Base-by-base conservation (phyloP, 92 coral and sea anemone species). In the Epizoanthus scotinus region DNA sequence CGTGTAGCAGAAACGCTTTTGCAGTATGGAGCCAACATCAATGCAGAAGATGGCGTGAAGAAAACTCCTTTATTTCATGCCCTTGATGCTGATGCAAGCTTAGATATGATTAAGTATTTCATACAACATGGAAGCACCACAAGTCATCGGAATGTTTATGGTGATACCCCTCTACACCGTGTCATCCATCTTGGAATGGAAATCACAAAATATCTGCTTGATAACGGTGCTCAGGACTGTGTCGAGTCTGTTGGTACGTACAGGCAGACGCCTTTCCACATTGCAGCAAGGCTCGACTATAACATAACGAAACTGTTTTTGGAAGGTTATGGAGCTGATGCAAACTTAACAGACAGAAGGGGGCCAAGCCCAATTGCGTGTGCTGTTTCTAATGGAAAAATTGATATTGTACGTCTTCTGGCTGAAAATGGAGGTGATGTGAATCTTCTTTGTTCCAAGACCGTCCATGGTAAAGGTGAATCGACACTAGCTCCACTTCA, bases 331-430 rank as follows among this genome's bases (percentile, higher is more conserved):
- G 81, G 81, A 75, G 81, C 81, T 6, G 81, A 75, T 40, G 68
- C 81, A 38, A 75, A 75, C 44, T 75, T 75, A 15, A 75, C 81
- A 58, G 56, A 58, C 26, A 54, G 81, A 75, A 75, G 38, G 81
- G 81, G 81, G 63, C 81, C 81, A 59, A 75, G 81, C 26, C 81
- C 81, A 9, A 75, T 75, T 38, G 56, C 68, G 2, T 75, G 67
- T 6, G 81, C 81, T 1, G 81, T 75, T 60, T 31, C 68, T 14
- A 40, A 63, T 10, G 68, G 67, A 36, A 59, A 31, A 8, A 44
- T 9, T 75, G 68, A 75, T 17, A 60, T 29, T 14, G 36, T 75
- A 13, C 81, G 67, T 0, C 81, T 75, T 8, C 56, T 75, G 36
- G 81, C 42, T 29, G 63, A 58, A 40, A 26, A 59, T 20, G 81